Conservation (phyloP, 2,888 invertebrate genomes). For the Hirtodrosophila alboralis region DNA sequence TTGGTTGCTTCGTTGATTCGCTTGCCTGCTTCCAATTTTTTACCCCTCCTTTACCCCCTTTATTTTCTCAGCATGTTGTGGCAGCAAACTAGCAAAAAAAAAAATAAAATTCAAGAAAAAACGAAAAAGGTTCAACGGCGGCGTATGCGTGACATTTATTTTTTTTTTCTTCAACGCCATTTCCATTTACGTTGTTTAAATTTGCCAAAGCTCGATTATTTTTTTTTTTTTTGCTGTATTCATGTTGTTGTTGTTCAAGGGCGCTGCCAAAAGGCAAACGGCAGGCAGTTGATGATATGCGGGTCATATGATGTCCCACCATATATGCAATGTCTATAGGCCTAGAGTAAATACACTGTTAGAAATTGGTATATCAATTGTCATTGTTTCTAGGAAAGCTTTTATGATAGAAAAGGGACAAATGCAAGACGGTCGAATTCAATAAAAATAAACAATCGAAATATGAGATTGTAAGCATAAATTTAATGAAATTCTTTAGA, state of each 20-base stretch:
- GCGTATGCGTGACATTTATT: conserved; percentile 62
- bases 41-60: not conserved
- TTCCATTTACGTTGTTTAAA: conserved; percentile 78
- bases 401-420: too few species aligned
- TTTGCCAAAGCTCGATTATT: conserved; percentile 51
- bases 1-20: conserved; percentile 20
- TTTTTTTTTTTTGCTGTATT: conserved; percentile 17
- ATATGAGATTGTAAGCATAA: too few species aligned
- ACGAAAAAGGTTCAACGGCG: conserved; percentile 63
- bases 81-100: conserved; percentile 18
- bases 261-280: conserved; percentile 76
- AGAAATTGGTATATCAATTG: conserved; percentile 14
- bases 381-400: too few species aligned
- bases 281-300: conserved; percentile 66
- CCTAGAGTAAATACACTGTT: conserved; percentile 40
- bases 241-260: conserved; percentile 19
- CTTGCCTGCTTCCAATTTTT: conserved; percentile 9
- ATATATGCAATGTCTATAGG: conserved; percentile 50
- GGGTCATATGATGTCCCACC: conserved; percentile 66
- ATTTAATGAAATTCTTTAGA: too few species aligned
- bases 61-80: conserved; percentile 9
- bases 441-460: too few species aligned
- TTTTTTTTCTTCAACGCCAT: conserved; percentile 46
- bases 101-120: conserved; percentile 9
- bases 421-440: too few species aligned